A percentile compares a stretch with the other conserved stretches of the same genome.
phyloP scores from a whole-genome alignment of 2,113 vertebrate genomes.

The Rutilus rutilus region DNA sequence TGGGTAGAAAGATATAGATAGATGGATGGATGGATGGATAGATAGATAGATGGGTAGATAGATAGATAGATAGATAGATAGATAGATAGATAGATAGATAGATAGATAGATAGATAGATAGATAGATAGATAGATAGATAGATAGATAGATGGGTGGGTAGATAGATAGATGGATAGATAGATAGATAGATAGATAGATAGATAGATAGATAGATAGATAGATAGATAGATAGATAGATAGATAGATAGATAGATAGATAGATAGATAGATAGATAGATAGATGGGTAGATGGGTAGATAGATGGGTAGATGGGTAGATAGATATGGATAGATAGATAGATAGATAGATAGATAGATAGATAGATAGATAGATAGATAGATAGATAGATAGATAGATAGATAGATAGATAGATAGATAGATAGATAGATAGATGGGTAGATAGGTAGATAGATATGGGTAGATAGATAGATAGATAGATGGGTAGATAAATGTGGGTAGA shows the following conservation, averaged over 20 bases:
- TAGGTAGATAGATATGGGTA: neutral
- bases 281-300: neutral
- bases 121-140: neutral
- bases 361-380: neutral
- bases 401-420: neutral
- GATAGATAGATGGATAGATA: neutral
- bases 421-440: neutral
- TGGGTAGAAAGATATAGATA: neutral
- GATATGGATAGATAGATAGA: neutral
- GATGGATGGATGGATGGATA: neutral
- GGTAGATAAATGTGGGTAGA: neutral
- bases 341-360: no score
- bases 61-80: neutral
- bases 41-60: neutral
- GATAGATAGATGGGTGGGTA: neutral
- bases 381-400: no score
- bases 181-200: neutral
- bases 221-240: neutral
- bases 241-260: neutral
- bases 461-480: neutral
- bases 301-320: neutral
- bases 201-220: neutral
- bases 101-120: neutral
- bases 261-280: neutral
- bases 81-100: neutral